Base-by-base conservation (phyloP, 2,888 invertebrate genomes). In the Epistrophe grossulariae region DNA sequence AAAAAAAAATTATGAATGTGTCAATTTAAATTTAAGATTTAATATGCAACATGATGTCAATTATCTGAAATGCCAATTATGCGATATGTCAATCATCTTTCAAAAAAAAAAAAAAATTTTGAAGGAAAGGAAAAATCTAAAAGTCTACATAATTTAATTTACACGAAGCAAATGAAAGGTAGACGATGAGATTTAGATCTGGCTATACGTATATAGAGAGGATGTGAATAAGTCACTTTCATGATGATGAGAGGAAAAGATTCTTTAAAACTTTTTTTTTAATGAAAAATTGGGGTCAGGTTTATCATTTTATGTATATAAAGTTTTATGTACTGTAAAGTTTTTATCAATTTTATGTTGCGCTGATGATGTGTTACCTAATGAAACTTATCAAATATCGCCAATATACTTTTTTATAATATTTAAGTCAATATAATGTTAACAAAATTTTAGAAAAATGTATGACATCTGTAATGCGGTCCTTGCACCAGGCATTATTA, bases 21-120 rank as follows among this genome's bases (percentile, higher is more conserved):
- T 70, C 70, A 70, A 70, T 70, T 40, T 55, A n/a, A 52, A 70
- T 70, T 70, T 55, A 17, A 40, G 52, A 40, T 55, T 70, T 70
- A 55, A 70, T 70, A 55, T 70, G 40, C 35, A 70, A 40, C 52
- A 70, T 55, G 55, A 50, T 55, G 70, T 70, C 70, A 70, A 70
- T 70, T 70, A 70, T 55, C 38, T 55, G 35, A 70, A 70, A 70
- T 70, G 40, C n/a, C 70, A 70, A 70, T 70, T 70, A 70, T 55
- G 55, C 55, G 55, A 55, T 70, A 28, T 28, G 70, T 55, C 70
- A 70, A 70, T 70, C 70, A 70, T 55, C 19, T 40, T 40, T 55
- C 7, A 10, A 38, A 19, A 68, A 38, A 68, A 40, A 55, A 38
- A 59, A 35, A 35, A 17, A 31, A 31, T 5, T 11, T 17, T 2